A percentile compares a stretch with the other conserved stretches of the same genome.
phyloP scores from a whole-genome alignment of 92 coral and sea anemone genomes.

The Epizoanthus illoricatus region DNA sequence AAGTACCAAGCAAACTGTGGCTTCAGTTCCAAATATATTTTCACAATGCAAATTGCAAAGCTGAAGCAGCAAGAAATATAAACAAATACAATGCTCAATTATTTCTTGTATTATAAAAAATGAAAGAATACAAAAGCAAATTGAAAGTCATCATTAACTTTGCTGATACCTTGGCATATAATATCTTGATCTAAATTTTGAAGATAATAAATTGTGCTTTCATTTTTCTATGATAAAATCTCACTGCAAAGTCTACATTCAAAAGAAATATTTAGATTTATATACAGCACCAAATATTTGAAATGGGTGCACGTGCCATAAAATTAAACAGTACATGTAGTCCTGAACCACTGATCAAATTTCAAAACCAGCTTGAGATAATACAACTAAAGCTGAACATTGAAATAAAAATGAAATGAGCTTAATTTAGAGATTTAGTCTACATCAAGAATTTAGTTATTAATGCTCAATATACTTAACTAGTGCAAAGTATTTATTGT shows the following conservation, averaged over 20 bases:
- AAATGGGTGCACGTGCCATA: background rate
- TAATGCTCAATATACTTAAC: conserved; percentile 7
- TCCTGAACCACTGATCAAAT: background rate
- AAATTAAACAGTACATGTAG: background rate
- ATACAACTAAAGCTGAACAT: background rate
- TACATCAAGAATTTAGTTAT: conserved; percentile 1
- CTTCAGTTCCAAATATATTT: background rate
- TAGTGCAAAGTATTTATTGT: conserved; percentile 16
- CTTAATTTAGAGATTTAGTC: conserved; percentile 2
- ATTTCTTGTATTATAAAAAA: background rate
- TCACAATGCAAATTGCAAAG: background rate
- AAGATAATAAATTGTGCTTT: background rate
- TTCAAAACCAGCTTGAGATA: background rate
- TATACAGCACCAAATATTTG: conserved; percentile 5
- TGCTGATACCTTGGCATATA: background rate
- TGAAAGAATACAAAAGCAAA: background rate
- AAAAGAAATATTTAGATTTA: background rate
- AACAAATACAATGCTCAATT: background rate
- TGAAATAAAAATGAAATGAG: background rate
- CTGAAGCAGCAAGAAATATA: background rate
- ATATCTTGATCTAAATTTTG: background rate
- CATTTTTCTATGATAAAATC: background rate
- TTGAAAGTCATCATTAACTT: background rate
- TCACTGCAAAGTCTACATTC: background rate
- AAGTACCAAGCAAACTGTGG: background rate